Base-by-base conservation (phyloP, 2,113 vertebrate species). In the Petaurus breviceps region DNA sequence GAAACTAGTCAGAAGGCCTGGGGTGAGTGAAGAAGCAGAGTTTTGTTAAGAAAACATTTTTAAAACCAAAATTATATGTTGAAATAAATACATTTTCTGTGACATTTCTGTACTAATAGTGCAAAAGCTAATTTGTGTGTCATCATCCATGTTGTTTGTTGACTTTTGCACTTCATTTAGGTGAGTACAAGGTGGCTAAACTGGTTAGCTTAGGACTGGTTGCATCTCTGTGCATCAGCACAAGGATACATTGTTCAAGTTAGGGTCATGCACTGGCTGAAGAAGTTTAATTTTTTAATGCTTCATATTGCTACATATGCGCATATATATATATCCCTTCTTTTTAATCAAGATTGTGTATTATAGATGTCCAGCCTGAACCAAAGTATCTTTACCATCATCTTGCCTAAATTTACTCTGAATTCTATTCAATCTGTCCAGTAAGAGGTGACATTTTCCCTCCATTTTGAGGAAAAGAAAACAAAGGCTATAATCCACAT, bases 31-130 rank as follows among this genome's bases (percentile, higher is more conserved):
- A 95, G 94, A 96, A 90, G 93, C 95, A 93, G 49, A 92, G 94
- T 93, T 49, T 49, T 94, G 92, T 97, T 96, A 97, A 97, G 97
- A 96, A 96, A 96, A 96, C 90, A 89, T 91, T 98, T 98, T 97
- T 92, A 95, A 97, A 97, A 92, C 95, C 97, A 96, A 98, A 98
- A 98, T 97, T 97, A 95, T 68, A 98, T 93, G 96, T 97, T 97
- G 90, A 96, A 49, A 96, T 96, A 96, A 97, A 92, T 96, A 94
- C 94, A 90, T 93, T 95, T 97, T 96, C 95, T 96, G 91, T 97
- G 57, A 68, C 53, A 24, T 94, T 77, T 95, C 91, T 77, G 47
- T 91, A 90, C 92, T 92, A 96, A 96, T 68, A 2, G 0, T 93
- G 95, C 93, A 94, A 94, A 97, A 94, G 93, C 26, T 92, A 95